Evolutionary conservation across 1,140 invertebrate genomes (phyloP).

Genomic region (Tetragnatha versicolor): DNA sequence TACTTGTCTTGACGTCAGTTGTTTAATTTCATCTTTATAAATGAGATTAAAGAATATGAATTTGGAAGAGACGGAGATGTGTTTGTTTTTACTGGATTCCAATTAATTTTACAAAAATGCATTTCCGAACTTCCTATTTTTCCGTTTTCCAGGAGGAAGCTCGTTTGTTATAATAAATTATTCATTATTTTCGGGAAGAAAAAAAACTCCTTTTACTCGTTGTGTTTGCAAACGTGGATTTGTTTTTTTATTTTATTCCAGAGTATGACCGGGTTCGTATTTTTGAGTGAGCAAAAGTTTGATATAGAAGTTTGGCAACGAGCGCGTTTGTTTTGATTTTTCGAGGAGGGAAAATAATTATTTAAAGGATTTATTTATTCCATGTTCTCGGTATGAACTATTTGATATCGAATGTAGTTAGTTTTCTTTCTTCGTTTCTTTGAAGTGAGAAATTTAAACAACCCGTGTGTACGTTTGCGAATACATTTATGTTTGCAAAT

Average conservation of each 20-base stretch:
- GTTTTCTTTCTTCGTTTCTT: slow-evolving; percentile 4
- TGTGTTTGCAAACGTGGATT: slow-evolving; percentile 17
- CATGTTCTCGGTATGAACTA: slow-evolving; percentile 10
- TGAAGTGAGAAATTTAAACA: background rate
- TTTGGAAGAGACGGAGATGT: slow-evolving; percentile 2
- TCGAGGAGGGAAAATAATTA: slow-evolving; percentile 27
- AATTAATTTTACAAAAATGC: slow-evolving; percentile 42
- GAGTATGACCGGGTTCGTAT: background rate
- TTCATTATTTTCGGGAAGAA: slow-evolving; percentile 35
- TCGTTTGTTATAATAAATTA: slow-evolving; percentile 42
- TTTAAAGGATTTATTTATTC: slow-evolving; percentile 31
- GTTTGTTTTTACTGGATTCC: slow-evolving; percentile 41
- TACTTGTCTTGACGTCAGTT: background rate
- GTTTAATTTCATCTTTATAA: slow-evolving; percentile 35
- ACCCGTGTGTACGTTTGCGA: background rate
- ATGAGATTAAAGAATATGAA: slow-evolving; percentile 39
- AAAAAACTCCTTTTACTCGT: too few species aligned
- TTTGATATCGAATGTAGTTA: background rate
- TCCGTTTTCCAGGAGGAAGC: background rate
- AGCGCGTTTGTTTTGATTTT: background rate
- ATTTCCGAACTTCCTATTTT: slow-evolving; percentile 28
- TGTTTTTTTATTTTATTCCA: slow-evolving; percentile 6
- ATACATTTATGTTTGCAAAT: background rate
- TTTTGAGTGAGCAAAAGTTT: slow-evolving; percentile 14
- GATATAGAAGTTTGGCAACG: background rate